Evolutionary conservation across 2,888 invertebrate species (phyloP).

Genomic region (Suillia variegata): DNA sequence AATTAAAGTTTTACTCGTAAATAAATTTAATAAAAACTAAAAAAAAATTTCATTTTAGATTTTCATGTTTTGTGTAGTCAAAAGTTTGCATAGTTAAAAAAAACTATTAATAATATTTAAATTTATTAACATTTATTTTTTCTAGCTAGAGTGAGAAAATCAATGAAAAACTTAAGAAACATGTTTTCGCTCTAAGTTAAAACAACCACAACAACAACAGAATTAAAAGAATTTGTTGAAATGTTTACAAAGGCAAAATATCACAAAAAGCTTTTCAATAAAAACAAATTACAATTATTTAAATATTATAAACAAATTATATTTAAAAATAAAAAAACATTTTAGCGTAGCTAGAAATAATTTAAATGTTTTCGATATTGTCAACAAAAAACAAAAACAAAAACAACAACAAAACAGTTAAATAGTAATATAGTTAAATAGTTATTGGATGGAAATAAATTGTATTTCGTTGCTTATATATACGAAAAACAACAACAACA

Average conservation of each 20-base stretch:
- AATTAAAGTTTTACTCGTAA: too few species aligned
- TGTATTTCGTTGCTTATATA: too few species aligned
- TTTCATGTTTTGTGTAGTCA: too few species aligned
- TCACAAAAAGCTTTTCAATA: not conserved
- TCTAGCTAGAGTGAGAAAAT: not conserved
- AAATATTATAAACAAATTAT: not conserved
- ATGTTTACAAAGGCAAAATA: not conserved
- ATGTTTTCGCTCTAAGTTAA: not conserved
- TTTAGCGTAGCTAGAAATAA: not conserved
- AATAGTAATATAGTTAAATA: too few species aligned
- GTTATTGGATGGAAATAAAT: too few species aligned
- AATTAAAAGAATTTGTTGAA: not conserved
- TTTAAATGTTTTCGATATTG: not conserved
- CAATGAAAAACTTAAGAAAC: too few species aligned
- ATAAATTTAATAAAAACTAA: not conserved
- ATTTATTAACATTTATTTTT: not conserved
- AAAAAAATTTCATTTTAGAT: not conserved
- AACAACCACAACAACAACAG: not conserved
- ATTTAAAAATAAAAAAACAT: not conserved
- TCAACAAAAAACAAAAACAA: not conserved
- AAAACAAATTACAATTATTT: not conserved
- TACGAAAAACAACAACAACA: too few species aligned
- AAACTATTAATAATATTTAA: not conserved
- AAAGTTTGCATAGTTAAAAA: too few species aligned
- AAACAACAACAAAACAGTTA: too few species aligned